Evolutionary conservation across 1,140 invertebrate species (phyloP).

Genomic region (Sesamia nonagrioides): DNA sequence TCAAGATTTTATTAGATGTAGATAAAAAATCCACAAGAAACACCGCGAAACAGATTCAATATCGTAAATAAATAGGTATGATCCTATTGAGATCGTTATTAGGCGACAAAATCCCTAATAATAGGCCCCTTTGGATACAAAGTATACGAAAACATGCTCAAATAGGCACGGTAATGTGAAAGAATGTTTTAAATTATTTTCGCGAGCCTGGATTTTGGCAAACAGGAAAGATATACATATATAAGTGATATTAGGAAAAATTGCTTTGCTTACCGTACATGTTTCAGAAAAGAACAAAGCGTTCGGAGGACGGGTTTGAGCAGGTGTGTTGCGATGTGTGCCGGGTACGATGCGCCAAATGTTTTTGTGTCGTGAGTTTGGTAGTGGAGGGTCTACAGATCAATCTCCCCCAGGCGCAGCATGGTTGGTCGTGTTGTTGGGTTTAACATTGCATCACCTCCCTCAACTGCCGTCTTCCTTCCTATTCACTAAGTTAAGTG

Average conservation of each 20-base stretch:
- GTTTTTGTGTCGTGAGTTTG: too few species aligned
- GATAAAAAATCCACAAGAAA: too few species aligned
- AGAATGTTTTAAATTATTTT: constrained; percentile 33
- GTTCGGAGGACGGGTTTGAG: too few species aligned
- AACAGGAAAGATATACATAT: constrained; percentile 14
- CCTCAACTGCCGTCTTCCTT: too few species aligned
- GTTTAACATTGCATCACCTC: too few species aligned
- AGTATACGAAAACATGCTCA: constrained; percentile 19
- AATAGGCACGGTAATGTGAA: constrained; percentile 8
- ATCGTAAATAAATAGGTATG: background rate
- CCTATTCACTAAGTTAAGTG: too few species aligned
- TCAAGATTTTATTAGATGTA: too few species aligned
- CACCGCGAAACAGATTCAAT: background rate
- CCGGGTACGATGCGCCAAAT: too few species aligned
- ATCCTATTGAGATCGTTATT: constrained; percentile 9
- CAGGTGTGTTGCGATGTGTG: too few species aligned
- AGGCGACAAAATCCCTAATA: constrained; percentile 27
- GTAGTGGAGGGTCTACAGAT: too few species aligned
- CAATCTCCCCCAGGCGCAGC: too few species aligned
- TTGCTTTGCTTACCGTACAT: constrained; percentile 15
- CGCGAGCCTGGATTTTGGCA: background rate
- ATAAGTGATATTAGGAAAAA: constrained; percentile 23
- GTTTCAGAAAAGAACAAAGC: background rate
- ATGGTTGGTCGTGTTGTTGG: too few species aligned
- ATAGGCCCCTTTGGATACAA: background rate